Evolutionary conservation across 1,140 invertebrate species (phyloP).

Genomic region (Drosophila repleta): DNA sequence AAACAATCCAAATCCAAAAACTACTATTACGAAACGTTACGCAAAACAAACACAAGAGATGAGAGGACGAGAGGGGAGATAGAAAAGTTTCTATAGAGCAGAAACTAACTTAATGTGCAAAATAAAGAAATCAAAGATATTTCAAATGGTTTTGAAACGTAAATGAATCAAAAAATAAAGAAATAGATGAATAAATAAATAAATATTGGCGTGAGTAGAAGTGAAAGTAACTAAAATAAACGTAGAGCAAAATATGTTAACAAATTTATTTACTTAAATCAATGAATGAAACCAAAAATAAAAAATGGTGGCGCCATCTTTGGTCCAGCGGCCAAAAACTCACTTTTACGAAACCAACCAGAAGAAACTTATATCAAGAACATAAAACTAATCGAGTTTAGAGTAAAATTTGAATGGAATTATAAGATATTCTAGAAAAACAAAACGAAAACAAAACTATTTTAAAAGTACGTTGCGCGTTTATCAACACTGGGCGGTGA

Average conservation of each 20-base stretch:
- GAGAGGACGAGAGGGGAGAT: slow-evolving; percentile 41
- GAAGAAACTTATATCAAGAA: slow-evolving; percentile 35
- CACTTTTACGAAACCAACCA: slow-evolving; percentile 35
- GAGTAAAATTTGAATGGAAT: slow-evolving; percentile 31
- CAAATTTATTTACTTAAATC: slow-evolving; percentile 51
- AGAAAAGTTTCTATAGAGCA: neutral
- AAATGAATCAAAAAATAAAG: slow-evolving; percentile 29
- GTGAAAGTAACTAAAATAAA: slow-evolving; percentile 44
- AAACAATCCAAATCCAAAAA: slow-evolving; percentile 59
- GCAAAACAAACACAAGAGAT: slow-evolving; percentile 34
- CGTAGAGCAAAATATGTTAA: slow-evolving; percentile 70
- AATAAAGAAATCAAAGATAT: slow-evolving; percentile 69
- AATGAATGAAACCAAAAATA: slow-evolving; percentile 15
- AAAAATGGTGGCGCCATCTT: slow-evolving; percentile 21
- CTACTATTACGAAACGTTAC: slow-evolving; percentile 59
- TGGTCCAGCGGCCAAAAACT: slow-evolving; percentile 21
- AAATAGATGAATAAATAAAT: neutral
- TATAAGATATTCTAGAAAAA: slow-evolving; percentile 24
- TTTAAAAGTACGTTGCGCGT: slow-evolving; percentile 13
- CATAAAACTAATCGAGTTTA: slow-evolving; percentile 46
- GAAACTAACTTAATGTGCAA: slow-evolving; percentile 67
- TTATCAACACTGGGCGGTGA: slow-evolving; percentile 13
- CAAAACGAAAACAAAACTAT: slow-evolving; percentile 26
- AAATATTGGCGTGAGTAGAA: slow-evolving; percentile 3
- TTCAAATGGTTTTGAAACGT: slow-evolving; percentile 66